Base-by-base conservation (phyloP, 2,797 vertebrate species). In the Spinibarbus caldwelli region DNA sequence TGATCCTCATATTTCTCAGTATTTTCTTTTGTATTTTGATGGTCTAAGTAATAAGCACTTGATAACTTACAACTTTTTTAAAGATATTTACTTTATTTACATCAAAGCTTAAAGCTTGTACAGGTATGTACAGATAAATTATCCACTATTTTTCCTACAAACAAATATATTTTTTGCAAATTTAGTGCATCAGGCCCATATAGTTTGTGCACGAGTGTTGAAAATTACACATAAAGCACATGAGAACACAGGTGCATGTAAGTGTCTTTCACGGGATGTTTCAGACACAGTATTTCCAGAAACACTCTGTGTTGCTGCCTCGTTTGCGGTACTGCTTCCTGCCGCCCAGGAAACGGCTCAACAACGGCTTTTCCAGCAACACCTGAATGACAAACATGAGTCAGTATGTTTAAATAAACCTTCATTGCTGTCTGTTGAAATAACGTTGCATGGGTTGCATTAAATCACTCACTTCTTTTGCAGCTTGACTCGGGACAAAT, bases 211-310 rank as follows among this genome's bases (percentile, higher is more conserved):
- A 45, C 12, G 67, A n/a, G 31, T 62, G 52, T 72, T 47, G 14
- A 26, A n/a, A 21, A 8, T 11, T 6, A n/a, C n/a, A n/a, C n/a
- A n/a, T n/a, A n/a, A 31, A 73, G 36, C 21, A 5, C 21, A 31
- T 47, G 38, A n/a, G n/a, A n/a, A n/a, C n/a, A n/a, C n/a, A n/a
- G n/a, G n/a, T n/a, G n/a, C n/a, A n/a, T n/a, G n/a, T n/a, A n/a
- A 43, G 47, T 47, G 15, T 52, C n/a, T 52, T 2, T 52, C 47
- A 2, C 0, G 5, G 36, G 47, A 49, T 83, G n/a, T 80, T 85
- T 90, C 52, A 91, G 68, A 92, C 91, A 6, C 91, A 92, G 84
- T 91, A 92, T 57, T 92, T 92, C 91, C 91, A 92, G 87, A 92
- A 92, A 54, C 91, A 92, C 29, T 91, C 91, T 0, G 90, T 85